Conservation (phyloP, 2,113 vertebrate species). For the Mesocricetus auratus region DNA sequence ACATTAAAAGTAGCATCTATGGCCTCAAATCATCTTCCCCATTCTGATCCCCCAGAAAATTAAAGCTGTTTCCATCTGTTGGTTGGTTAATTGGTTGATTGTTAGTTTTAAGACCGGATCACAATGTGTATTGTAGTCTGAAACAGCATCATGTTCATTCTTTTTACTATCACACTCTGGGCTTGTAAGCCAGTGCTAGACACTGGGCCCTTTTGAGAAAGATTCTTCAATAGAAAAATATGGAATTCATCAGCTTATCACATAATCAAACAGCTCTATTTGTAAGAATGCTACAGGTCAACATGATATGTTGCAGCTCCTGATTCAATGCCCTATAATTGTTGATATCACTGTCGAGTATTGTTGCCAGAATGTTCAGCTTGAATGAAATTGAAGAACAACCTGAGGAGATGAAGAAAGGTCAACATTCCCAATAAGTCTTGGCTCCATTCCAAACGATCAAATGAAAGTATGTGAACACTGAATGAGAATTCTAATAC, state of each 20-base stretch:
- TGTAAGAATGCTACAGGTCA: too few relatives aligned
- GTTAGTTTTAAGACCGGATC: neutral
- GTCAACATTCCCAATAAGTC: neutral
- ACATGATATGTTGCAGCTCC: neutral
- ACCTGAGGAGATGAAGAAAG: neutral
- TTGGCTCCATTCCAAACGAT: neutral
- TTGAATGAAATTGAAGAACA: neutral
- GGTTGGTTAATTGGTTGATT: neutral
- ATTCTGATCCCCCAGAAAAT: neutral
- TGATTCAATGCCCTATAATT: neutral
- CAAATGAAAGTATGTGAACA: neutral
- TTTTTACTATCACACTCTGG: neutral
- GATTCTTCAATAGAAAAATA: neutral
- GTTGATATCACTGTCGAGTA: neutral
- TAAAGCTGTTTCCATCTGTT: neutral
- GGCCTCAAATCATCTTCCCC: neutral
- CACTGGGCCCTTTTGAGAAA: neutral
- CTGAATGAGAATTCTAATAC: neutral
- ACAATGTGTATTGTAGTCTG: neutral
- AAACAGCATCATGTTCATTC: too few relatives aligned
- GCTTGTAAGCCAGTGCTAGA: neutral
- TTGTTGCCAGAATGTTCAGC: neutral
- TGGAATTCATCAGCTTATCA: neutral
- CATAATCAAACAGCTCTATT: neutral
- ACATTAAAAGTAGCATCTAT: neutral